Evolutionary conservation across 2,888 invertebrate species (phyloP).

Genomic region (Ephialtes manifestator): DNA sequence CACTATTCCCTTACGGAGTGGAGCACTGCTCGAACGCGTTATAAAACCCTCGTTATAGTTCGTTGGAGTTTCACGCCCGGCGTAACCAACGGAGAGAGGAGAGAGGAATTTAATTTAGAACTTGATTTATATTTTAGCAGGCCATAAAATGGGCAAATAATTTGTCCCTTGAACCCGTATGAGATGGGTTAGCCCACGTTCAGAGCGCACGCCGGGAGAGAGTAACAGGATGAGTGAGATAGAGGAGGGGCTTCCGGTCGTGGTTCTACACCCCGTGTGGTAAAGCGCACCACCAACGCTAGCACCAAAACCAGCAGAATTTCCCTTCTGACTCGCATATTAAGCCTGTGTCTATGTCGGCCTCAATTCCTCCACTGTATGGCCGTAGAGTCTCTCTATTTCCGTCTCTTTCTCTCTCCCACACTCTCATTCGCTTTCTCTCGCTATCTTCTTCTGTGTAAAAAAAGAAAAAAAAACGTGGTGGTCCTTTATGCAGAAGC

Average conservation of each 20-base stretch:
- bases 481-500: no score
- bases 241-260: constrained; percentile 37
- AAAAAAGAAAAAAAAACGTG: not conserved
- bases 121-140: constrained; percentile 85
- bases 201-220: constrained; percentile 45
- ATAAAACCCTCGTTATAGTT: constrained; percentile 85
- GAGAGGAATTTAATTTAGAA: constrained; percentile 85
- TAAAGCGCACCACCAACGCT: constrained; percentile 51
- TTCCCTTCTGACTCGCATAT: constrained; percentile 33
- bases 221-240: constrained; percentile 36
- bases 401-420: constrained; percentile 52
- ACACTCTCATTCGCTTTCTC: not conserved
- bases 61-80: constrained; percentile 68
- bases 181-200: constrained; percentile 78
- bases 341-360: constrained; percentile 52
- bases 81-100: constrained; percentile 65
- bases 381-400: constrained; percentile 32
- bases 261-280: constrained; percentile 46
- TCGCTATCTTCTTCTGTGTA: not conserved
- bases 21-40: constrained; percentile 72
- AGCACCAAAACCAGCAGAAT: constrained; percentile 47
- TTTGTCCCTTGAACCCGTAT: constrained; percentile 85
- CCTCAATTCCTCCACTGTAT: constrained; percentile 60
- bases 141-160: constrained; percentile 85
- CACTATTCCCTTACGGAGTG: constrained; percentile 10